These are phyloP conservation scores for Bungarus multicinctus DNA, from an alignment of 2,113 vertebrate genomes.

Conservation along the genomic window DNA sequence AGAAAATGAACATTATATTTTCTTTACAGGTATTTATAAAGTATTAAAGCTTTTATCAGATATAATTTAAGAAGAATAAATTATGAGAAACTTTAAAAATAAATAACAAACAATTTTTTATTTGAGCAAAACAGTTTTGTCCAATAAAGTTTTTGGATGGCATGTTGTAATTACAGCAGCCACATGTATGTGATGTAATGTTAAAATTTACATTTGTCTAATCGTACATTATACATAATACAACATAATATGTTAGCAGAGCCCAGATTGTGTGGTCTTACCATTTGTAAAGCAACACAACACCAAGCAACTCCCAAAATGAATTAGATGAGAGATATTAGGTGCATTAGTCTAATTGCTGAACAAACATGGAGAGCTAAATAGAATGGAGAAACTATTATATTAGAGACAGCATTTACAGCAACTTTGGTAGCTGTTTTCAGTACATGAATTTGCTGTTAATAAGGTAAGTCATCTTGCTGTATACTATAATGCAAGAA, in stretches of 20 bases:
- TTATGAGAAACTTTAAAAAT: conserved; percentile 55
- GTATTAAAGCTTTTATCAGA: conserved; percentile 72
- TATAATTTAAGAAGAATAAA: conserved; percentile 59
- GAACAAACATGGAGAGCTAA: background rate
- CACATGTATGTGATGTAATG: conserved; percentile 69
- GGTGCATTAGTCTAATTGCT: conserved; percentile 26
- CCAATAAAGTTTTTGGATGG: conserved; percentile 78
- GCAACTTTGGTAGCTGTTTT: background rate
- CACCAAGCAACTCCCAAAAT: conserved; percentile 36
- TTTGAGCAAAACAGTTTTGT: conserved; percentile 68
- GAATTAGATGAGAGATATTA: conserved; percentile 36
- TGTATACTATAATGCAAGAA: background rate
- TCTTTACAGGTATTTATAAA: conserved; percentile 80
- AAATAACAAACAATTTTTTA: conserved; percentile 67
- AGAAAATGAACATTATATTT: conserved; percentile 77
- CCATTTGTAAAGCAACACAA: conserved; percentile 56
- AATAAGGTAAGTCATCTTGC: background rate
- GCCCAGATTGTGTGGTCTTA: conserved; percentile 65
- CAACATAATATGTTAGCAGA: conserved; percentile 66
- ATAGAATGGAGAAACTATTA: background rate
- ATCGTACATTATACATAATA: conserved; percentile 57
- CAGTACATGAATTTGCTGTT: background rate
- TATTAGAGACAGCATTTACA: background rate
- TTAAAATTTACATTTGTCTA: conserved; percentile 66
- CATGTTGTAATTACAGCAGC: conserved; percentile 67